Evolutionary conservation across 35 echinoderm and acorn worm species (phyloP).

Genomic region (Heliocidaris tuberculata): DNA sequence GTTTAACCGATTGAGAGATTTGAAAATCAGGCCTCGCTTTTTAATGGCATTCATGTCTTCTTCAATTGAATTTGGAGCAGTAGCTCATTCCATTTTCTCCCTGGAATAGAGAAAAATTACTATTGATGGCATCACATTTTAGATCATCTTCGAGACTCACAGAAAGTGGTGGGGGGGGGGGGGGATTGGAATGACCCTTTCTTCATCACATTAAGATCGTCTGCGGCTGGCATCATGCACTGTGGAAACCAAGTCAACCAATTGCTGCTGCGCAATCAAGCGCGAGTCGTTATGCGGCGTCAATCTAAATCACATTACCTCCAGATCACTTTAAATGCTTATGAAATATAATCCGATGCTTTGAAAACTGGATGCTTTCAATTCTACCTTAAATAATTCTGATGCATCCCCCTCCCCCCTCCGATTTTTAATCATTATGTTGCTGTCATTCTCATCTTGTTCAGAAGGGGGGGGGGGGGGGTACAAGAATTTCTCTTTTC

Average conservation of each 20-base stretch:
- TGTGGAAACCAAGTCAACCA: slow-evolving; percentile 29
- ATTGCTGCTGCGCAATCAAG: background rate
- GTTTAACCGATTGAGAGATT: background rate
- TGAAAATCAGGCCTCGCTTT: background rate
- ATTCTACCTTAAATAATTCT: background rate
- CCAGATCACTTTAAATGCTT: slow-evolving; percentile 7
- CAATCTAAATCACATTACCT: slow-evolving; percentile 36
- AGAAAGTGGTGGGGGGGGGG: background rate
- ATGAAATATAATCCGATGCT: slow-evolving; percentile 35
- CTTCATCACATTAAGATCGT: slow-evolving; percentile 11
- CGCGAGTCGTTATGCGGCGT: slow-evolving; percentile 22
- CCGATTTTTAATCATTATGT: background rate
- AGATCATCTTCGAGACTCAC: background rate
- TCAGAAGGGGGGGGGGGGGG: background rate
- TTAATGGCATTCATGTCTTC: background rate
- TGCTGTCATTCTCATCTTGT: background rate
- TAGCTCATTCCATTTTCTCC: background rate
- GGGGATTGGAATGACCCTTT: background rate
- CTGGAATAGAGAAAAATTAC: background rate
- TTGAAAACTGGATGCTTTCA: slow-evolving; percentile 20
- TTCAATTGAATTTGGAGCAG: background rate
- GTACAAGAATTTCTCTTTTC: background rate
- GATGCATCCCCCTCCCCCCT: background rate
- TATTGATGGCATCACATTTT: background rate
- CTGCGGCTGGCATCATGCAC: background rate